Evolutionary conservation across 2,888 invertebrate genomes (phyloP).

Genomic region (Rhorus exstirpatorius): DNA sequence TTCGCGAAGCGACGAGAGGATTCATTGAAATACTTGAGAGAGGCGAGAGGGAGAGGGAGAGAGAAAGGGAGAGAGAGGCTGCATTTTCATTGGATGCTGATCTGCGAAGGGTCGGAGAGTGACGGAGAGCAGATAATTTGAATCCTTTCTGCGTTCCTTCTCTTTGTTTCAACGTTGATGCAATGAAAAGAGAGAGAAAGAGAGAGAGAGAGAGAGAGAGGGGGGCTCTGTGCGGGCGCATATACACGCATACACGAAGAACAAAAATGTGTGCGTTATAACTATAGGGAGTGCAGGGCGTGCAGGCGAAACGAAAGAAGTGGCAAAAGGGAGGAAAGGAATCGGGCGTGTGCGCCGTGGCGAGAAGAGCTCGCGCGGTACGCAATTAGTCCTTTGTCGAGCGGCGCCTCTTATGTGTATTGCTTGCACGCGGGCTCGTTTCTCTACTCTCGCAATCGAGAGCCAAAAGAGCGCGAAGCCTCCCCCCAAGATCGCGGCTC

Average conservation of each 20-base stretch:
- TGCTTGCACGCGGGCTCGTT: slow-evolving; percentile 44
- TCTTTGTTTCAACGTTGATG: slow-evolving; percentile 61
- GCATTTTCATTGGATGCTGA: slow-evolving; percentile 36
- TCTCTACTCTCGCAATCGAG: slow-evolving; percentile 29
- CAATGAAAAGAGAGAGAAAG: background rate
- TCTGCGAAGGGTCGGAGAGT: slow-evolving; percentile 20
- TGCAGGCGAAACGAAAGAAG: slow-evolving; percentile 60
- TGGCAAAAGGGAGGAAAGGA: slow-evolving; percentile 66
- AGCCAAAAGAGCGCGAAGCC: slow-evolving; percentile 32
- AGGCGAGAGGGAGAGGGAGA: slow-evolving; percentile 15
- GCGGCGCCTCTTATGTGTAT: slow-evolving; percentile 54
- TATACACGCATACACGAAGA: slow-evolving; percentile 11
- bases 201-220: background rate
- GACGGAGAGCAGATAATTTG: slow-evolving; percentile 58
- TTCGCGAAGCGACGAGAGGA: slow-evolving; percentile 33
- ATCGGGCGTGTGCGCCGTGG: slow-evolving; percentile 62
- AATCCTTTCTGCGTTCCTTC: slow-evolving; percentile 60
- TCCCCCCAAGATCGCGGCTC: slow-evolving; percentile 27
- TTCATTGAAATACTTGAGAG: slow-evolving; percentile 46
- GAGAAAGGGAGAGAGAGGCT: slow-evolving; percentile 13
- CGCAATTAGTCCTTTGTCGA: slow-evolving; percentile 77
- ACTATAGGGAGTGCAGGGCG: slow-evolving; percentile 31
- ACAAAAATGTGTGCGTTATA: slow-evolving; percentile 23
- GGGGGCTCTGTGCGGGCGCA: background rate
- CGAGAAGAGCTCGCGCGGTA: slow-evolving; percentile 68